Evolutionary conservation across 2,113 vertebrate species (phyloP).

Genomic region (Monopterus albus): DNA sequence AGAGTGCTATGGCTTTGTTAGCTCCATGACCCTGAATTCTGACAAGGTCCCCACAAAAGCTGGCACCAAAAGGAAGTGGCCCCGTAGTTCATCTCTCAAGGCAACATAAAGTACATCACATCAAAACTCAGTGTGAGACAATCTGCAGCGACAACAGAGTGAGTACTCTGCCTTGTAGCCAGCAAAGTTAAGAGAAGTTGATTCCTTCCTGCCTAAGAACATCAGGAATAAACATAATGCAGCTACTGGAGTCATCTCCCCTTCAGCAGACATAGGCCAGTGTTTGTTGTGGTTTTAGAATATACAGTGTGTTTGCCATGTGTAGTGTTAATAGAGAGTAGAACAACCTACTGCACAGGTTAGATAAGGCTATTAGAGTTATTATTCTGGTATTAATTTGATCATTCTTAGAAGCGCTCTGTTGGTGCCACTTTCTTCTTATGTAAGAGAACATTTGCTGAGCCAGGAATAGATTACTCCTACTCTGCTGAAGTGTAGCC

Average conservation of each 20-base stretch:
- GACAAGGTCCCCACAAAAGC: conserved; percentile 30
- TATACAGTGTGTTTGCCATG: background rate
- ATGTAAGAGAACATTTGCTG: conserved; percentile 69
- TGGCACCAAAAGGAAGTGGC: conserved; percentile 37
- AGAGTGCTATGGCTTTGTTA: background rate
- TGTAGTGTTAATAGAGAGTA: conserved; percentile 51
- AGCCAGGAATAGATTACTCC: conserved; percentile 74
- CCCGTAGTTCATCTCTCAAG: conserved; percentile 53
- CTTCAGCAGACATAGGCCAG: conserved; percentile 36
- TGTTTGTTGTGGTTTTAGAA: conserved; percentile 35
- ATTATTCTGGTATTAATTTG: conserved; percentile 53
- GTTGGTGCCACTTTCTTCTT: conserved; percentile 62
- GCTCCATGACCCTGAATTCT: conserved; percentile 30
- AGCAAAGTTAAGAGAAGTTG: conserved; percentile 13
- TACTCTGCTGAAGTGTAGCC: conserved; percentile 63
- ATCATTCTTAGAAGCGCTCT: conserved; percentile 32
- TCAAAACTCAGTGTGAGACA: conserved; percentile 45
- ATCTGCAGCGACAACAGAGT: conserved; percentile 58
- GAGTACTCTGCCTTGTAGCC: conserved; percentile 38
- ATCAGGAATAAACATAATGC: conserved; percentile 47
- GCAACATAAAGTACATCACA: conserved; percentile 24
- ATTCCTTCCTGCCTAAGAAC: conserved; percentile 27
- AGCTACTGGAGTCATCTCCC: conserved; percentile 37
- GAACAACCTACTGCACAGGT: conserved; percentile 26
- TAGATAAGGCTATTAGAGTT: conserved; percentile 45